Base-by-base conservation (phyloP, 2,888 invertebrate genomes). In the Orthosia gracilis region DNA sequence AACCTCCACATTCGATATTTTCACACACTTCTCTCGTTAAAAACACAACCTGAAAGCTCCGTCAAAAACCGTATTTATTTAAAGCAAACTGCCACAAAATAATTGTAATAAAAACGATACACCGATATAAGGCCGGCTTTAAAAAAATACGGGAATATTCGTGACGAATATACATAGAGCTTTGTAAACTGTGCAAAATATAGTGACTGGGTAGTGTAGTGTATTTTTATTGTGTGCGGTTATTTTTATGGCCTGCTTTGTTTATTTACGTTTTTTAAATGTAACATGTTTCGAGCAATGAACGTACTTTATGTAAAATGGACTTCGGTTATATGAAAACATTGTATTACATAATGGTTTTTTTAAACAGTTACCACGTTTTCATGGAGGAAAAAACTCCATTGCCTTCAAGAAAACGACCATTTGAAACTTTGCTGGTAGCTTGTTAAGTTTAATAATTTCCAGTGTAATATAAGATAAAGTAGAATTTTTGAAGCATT, bases 21-120 rank as follows among this genome's bases (percentile, higher is more conserved):
- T 15, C 15, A 11, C 15, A 57, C 54, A 83, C 17, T 52, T 59
- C 50, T 23, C 61, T 67, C 18, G 59, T 69, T 70, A 73, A 72
- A 83, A 74, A 54, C 50, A 72, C 82, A 73, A 85, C 73, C 64
- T 59, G 54, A 65, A 54, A 66, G 49, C 58, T 57, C 59, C 23
- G 69, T 69, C 50, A 67, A 73, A 72, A 67, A 70, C 64, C n/a
- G 55, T 84, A 70, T 84, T 80, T 80, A 21, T 59, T 67, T 58
- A 64, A 72, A 72, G 0, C 50, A 62, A 73, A 61, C 58, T 57
- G 17, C 45, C 9, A 63, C 40, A 73, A 64, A 83, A 85, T 84
- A 76, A 58, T 68, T 69, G 64, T 59, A 50, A 73, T 72, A 84
- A 79, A 83, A 75, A 49, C 57, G 59, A 52, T 26, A 71, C 55